Conservation (phyloP, 1,140 invertebrate genomes). For the Diabrotica virgifera region DNA sequence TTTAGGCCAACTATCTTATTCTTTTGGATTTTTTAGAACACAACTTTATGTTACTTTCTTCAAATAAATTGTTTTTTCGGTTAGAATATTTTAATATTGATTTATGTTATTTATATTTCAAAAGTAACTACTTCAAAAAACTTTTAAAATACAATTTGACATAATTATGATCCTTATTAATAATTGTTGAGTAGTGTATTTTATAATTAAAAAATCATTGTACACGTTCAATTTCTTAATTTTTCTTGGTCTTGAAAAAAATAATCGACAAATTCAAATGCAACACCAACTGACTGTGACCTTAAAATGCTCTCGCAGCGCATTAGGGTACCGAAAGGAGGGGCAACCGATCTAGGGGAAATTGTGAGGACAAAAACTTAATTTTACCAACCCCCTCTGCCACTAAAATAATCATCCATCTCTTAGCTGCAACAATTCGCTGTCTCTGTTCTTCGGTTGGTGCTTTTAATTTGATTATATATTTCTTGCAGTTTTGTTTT, state of each 20-base stretch:
- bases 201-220: too few species aligned
- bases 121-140: too few species aligned
- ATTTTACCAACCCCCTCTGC: background rate
- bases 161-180: too few species aligned
- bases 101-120: too few species aligned
- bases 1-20: too few species aligned
- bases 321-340: background rate
- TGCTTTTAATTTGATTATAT: constrained; percentile 1
- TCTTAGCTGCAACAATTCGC: background rate
- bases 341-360: background rate
- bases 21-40: too few species aligned
- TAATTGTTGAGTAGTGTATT: too few species aligned
- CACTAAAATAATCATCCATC: background rate
- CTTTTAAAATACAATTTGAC: too few species aligned
- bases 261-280: background rate
- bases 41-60: too few species aligned
- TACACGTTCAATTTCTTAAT: too few species aligned
- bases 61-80: too few species aligned
- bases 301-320: background rate
- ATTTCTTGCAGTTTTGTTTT: background rate
- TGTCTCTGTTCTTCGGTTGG: background rate
- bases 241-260: background rate
- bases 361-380: background rate
- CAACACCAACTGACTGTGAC: background rate
- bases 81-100: too few species aligned